phyloP scores from a whole-genome alignment of 2,113 vertebrate genomes.

The Arenaria interpres region DNA sequence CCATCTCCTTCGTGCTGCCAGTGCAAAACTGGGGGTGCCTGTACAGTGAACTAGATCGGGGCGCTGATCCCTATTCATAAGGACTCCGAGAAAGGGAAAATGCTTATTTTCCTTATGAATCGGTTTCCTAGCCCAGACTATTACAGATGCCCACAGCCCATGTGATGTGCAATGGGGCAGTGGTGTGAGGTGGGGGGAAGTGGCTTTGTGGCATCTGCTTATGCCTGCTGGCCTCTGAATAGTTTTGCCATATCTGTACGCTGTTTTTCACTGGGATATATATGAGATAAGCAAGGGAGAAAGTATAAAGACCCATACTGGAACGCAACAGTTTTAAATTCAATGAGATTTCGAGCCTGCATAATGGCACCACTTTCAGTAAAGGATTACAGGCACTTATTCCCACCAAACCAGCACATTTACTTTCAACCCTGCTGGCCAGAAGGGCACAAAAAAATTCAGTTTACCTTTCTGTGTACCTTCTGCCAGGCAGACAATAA shows the following conservation, averaged over 20 bases:
- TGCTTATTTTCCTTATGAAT: neutral
- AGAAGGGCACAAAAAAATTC: neutral
- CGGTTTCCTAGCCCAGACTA: neutral
- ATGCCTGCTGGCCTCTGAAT: rapidly evolving
- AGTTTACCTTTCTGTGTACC: neutral
- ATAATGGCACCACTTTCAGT: neutral
- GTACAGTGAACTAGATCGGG: neutral
- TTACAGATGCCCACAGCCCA: neutral
- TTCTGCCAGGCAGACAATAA: neutral
- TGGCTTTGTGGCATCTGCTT: neutral
- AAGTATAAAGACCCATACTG: neutral
- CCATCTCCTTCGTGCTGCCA: neutral
- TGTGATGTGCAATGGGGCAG: rapidly evolving
- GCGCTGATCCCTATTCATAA: neutral
- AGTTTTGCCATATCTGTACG: neutral
- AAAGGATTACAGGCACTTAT: neutral
- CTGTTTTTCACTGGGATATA: neutral
- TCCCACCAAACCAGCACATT: neutral
- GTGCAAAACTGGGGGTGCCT: neutral
- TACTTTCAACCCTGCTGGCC: neutral
- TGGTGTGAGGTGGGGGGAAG: neutral
- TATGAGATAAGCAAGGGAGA: neutral
- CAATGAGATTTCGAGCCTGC: neutral
- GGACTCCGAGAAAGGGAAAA: neutral
- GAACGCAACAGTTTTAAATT: neutral